Base-by-base conservation (phyloP, 2,888 invertebrate genomes). In the Silvanus unidentatus region DNA sequence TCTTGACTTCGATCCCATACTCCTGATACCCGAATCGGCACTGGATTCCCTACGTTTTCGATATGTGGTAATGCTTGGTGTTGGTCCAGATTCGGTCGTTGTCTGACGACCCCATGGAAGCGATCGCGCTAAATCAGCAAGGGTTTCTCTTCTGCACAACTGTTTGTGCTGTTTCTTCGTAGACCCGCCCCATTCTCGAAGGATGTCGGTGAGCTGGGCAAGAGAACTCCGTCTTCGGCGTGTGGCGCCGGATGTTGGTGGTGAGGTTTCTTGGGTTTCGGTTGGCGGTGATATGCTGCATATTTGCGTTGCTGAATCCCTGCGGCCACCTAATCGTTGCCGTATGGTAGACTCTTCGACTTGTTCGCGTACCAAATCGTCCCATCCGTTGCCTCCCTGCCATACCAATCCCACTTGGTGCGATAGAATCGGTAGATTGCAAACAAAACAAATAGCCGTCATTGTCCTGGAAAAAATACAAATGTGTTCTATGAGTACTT, bases 331-430 rank as follows among this genome's bases (percentile, higher is more conserved):
- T 46, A 92, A 78, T 46, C 91, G 78, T 70, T 90, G 90, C 45
- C 87, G 78, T 58, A 92, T 77, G 16, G 91, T 92, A 37, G 86
- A 84, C 72, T 91, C 91, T 69, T 92, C 90, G 64, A 83, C 79
- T 73, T 88, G 88, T 59, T 90, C 91, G 58, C 92, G 77, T 47
- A 91, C 84, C 61, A 92, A 77, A 72, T 93, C 92, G 84, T 93
- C 92, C 88, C 92, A 92, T 61, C 92, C 92, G 73, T 92, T 93
- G 69, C 90, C 91, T 41, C 92, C 92, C 66, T 90, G 89, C 92
- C 93, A 93, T 70, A 91, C 87, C 73, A 93, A 75, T 39, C 91
- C 92, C 66, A 92, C 91, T 81, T 94, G 94, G 75, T 94, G 92
- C 56, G 89, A 91, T 72, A 93, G 80, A 71, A 94, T 93, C 63